These are phyloP conservation scores for Chaetodon trifasciatus DNA, from an alignment of 2,797 vertebrate genomes.

Conservation along the genomic window DNA sequence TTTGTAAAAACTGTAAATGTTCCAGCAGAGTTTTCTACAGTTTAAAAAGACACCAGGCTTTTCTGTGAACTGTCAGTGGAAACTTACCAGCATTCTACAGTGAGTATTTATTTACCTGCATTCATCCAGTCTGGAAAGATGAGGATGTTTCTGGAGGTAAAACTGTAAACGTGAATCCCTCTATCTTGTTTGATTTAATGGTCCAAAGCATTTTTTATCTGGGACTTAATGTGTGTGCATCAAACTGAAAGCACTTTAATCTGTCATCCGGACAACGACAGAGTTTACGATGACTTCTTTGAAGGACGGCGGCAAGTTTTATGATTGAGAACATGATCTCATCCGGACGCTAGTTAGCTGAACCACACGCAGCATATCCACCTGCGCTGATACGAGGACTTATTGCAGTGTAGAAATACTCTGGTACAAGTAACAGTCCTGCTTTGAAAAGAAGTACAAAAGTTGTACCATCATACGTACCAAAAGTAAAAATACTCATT, in stretches of 20 bases:
- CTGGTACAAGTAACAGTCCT: too few species aligned
- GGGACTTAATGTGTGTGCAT: constrained; percentile 50
- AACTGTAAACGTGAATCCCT: neutral
- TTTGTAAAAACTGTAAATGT: constrained; percentile 11
- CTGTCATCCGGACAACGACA: neutral
- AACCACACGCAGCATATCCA: too few species aligned
- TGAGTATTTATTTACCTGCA: neutral
- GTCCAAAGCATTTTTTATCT: constrained; percentile 44
- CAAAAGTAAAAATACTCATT: too few species aligned
- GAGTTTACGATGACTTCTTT: neutral
- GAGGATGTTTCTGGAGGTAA: neutral
- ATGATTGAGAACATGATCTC: too few species aligned
- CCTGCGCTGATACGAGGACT: too few species aligned
- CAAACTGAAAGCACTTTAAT: constrained; percentile 74
- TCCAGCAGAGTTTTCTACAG: constrained; percentile 3
- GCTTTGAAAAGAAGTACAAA: too few species aligned
- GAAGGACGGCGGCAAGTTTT: neutral
- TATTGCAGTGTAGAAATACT: too few species aligned
- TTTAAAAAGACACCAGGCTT: neutral
- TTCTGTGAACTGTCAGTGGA: neutral
- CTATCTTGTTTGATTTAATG: neutral
- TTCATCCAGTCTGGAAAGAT: neutral
- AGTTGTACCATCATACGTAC: too few species aligned
- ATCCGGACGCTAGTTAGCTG: too few species aligned
- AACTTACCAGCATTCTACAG: constrained; percentile 23